Percentiles rank a stretch among this genome's conserved stretches.
phyloP scores from a whole-genome alignment of 1,140 invertebrate genomes.

The Drosophila tropicalis region DNA sequence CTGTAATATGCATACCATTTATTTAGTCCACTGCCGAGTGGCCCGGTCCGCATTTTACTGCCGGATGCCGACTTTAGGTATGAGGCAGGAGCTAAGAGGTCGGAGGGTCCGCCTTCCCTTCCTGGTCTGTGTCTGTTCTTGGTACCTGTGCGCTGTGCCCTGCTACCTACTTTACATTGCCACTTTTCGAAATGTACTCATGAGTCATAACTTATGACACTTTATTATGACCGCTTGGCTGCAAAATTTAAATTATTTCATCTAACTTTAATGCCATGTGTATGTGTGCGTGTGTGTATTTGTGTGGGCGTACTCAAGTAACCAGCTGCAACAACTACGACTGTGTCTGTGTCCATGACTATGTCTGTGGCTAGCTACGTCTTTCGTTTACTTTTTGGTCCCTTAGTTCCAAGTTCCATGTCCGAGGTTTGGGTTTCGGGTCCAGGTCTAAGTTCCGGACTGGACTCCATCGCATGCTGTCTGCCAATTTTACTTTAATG shows the following conservation, averaged over 20 bases:
- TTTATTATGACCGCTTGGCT: constrained; percentile 31
- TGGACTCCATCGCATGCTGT: constrained; percentile 23
- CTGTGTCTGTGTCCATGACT: background rate
- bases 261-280: constrained; percentile 24
- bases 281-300: background rate
- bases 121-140: background rate
- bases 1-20: constrained; percentile 25
- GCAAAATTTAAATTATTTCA: constrained; percentile 35
- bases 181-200: constrained; percentile 28
- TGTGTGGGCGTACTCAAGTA: background rate
- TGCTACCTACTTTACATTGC: constrained; percentile 2
- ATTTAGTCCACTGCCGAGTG: constrained; percentile 24
- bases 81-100: no score
- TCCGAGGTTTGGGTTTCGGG: background rate
- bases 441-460: background rate
- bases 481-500: constrained; percentile 30
- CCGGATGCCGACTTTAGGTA: constrained; percentile 9
- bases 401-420: background rate
- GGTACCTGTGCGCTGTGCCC: background rate
- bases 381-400: constrained; percentile 1
- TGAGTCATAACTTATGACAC: constrained; percentile 34
- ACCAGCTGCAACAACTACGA: constrained; percentile 7
- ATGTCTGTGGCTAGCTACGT: constrained; percentile 4
- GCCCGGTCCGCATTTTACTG: constrained; percentile 19
- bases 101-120: no score